Conservation (phyloP, 1,140 invertebrate species). For the Macrosteles quadrilineatus region DNA sequence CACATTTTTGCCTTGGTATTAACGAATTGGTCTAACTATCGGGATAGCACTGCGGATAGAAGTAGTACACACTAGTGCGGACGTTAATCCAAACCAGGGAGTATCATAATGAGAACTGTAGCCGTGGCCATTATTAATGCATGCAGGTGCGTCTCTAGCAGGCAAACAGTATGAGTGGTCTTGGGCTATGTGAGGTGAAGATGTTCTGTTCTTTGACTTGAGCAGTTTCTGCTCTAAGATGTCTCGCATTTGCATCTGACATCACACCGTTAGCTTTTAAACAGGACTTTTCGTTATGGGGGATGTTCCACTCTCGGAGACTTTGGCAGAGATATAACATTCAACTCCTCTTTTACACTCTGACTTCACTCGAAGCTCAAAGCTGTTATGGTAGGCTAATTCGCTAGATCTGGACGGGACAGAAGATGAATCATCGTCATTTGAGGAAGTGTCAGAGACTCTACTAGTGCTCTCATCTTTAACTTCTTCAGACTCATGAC, state of each 20-base stretch:
- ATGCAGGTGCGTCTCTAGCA: conserved; percentile 44
- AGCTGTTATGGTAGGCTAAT: not conserved
- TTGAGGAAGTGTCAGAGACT: not conserved
- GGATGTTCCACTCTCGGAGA: not conserved
- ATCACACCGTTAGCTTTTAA: not conserved
- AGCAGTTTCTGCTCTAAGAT: not conserved
- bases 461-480: not conserved
- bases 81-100: no score
- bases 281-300: not conserved
- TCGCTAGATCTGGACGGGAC: conserved; percentile 11
- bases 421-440: not conserved
- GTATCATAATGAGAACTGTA: no score
- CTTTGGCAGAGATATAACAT: conserved; percentile 32
- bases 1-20: no score
- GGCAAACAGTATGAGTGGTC: conserved; percentile 84
- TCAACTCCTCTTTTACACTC: conserved; percentile 38
- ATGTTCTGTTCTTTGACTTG: not conserved
- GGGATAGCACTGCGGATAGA: no score
- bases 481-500: not conserved
- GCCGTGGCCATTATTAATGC: conserved; percentile 51
- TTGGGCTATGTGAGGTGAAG: conserved; percentile 56
- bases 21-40: no score
- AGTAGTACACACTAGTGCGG: no score
- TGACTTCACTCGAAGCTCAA: conserved; percentile 38
- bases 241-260: not conserved